Evolutionary conservation across 2,888 invertebrate genomes (phyloP), one percentile per base, ranked within the genome.

Genomic region (Drosophila algonquin): DNA sequence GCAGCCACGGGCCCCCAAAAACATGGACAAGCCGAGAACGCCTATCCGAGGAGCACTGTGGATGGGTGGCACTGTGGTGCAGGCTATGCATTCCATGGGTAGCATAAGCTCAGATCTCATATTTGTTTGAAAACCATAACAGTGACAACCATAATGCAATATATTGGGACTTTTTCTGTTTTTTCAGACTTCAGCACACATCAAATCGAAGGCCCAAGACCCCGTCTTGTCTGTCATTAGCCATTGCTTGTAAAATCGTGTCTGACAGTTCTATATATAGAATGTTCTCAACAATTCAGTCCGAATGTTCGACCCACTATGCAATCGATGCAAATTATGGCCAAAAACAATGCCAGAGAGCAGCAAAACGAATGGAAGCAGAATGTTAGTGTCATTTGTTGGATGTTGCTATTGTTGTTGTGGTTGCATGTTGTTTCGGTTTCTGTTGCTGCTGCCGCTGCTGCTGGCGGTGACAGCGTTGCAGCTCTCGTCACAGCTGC

Each of bases 401-500:
- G 68, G 64, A 58, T 73, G 74, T 72, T 27, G 35, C 35, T 53
- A 48, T 61, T 59, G 65, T 56, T 24, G 24, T 56, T 24, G 24
- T 24, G 63, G 55, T 48, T 35, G 35, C 35, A 35, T 52, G 40
- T 69, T 65, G 52, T 44, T 73, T 30, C 24, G 56, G 63, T 48
- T 56, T 54, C 45, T 27, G 40, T 35, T 32, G 24, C 35, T 24
- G 44, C 50, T 45, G 59, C 35, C 16, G 32, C 48, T 60, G 53
- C 55, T 62, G 72, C 64, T 83, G 84, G 59, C 76, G 77, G 56
- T 77, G 79, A 77, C 76, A 79, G 76, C 45, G 65, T 45, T 73
- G 64, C 68, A 64, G 65, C 76, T 73, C 76, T 73, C 85, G 79
- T 84, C 87, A 74, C 81, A 83, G 80, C 80, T 84, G 87, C 85